Evolutionary conservation across 2,888 invertebrate species (phyloP).

Genomic region (Mimumesa dahlbomi): DNA sequence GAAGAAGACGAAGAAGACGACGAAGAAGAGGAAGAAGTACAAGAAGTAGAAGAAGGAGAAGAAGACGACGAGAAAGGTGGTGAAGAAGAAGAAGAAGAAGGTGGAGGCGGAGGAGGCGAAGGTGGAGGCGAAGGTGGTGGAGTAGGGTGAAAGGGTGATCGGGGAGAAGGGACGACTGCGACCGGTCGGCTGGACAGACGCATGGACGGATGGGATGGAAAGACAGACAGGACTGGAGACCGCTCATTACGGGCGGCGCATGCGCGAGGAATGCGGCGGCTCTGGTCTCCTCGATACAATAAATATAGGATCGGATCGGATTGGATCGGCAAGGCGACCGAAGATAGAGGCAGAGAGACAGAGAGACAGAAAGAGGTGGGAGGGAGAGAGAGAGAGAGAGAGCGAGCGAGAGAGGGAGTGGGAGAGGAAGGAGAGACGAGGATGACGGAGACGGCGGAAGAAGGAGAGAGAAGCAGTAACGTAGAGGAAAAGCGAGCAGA

Average conservation of each 20-base stretch:
- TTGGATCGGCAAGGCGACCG: slow-evolving; percentile 61
- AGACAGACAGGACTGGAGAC: slow-evolving; percentile 77
- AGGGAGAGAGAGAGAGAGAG: slow-evolving; percentile 32
- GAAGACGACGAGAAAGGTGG: slow-evolving; percentile 9
- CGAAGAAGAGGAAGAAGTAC: slow-evolving; percentile 1
- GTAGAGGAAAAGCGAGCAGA: too few species aligned
- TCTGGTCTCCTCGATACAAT: slow-evolving; percentile 74
- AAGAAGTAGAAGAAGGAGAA: slow-evolving; percentile 7
- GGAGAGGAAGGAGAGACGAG: slow-evolving; percentile 43
- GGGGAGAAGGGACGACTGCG: slow-evolving; percentile 42
- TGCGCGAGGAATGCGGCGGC: slow-evolving; percentile 77
- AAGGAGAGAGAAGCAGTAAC: background rate
- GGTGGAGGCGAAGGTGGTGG: slow-evolving; percentile 22
- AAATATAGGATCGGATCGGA: slow-evolving; percentile 73
- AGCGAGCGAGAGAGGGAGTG: background rate
- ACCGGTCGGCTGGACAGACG: slow-evolving; percentile 63
- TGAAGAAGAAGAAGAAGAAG: slow-evolving; percentile 11
- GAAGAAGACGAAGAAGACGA: background rate
- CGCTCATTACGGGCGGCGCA: slow-evolving; percentile 79
- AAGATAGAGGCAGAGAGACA: slow-evolving; percentile 49
- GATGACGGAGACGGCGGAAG: background rate
- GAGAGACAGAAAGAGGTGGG: slow-evolving; percentile 30
- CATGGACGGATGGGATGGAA: slow-evolving; percentile 71
- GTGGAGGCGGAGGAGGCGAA: slow-evolving; percentile 25
- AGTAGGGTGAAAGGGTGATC: slow-evolving; percentile 41